Conservation (phyloP, 1,140 invertebrate species). For the Oryzaephilus surinamensis region DNA sequence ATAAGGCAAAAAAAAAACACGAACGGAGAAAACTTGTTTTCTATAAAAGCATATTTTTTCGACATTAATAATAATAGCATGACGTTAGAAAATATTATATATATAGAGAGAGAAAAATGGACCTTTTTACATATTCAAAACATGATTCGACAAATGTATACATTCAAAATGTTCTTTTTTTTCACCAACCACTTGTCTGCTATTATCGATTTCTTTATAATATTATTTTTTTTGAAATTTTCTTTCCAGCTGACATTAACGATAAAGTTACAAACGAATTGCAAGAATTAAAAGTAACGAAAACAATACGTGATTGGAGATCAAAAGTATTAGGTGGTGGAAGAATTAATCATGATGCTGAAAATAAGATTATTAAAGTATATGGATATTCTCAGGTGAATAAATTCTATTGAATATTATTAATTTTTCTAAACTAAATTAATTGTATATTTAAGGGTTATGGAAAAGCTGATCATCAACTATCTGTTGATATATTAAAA, state of each 20-base stretch:
- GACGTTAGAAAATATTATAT: no score
- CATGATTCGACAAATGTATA: no score
- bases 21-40: no score
- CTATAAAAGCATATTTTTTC: no score
- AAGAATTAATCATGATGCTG: slow-evolving; percentile 64
- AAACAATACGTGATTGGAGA: slow-evolving; percentile 36
- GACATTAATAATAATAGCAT: no score
- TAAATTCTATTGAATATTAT: slow-evolving; percentile 7
- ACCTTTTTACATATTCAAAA: no score
- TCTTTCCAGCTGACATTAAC: slow-evolving; percentile 63
- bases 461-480: slow-evolving; percentile 74
- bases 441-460: slow-evolving; percentile 73
- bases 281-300: slow-evolving; percentile 39
- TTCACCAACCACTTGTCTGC: no score
- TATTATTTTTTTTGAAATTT: slow-evolving; percentile 33
- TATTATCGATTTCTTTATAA: no score
- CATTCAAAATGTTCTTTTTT: no score
- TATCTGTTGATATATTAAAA: slow-evolving; percentile 62
- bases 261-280: slow-evolving; percentile 46
- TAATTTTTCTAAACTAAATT: background rate
- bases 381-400: slow-evolving; percentile 82
- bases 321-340: slow-evolving; percentile 60
- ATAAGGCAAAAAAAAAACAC: no score
- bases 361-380: slow-evolving; percentile 65
- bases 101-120: no score